These are phyloP conservation scores for Phocoena sinus DNA, from an alignment of 2,113 vertebrate genomes.

Conservation along the genomic window DNA sequence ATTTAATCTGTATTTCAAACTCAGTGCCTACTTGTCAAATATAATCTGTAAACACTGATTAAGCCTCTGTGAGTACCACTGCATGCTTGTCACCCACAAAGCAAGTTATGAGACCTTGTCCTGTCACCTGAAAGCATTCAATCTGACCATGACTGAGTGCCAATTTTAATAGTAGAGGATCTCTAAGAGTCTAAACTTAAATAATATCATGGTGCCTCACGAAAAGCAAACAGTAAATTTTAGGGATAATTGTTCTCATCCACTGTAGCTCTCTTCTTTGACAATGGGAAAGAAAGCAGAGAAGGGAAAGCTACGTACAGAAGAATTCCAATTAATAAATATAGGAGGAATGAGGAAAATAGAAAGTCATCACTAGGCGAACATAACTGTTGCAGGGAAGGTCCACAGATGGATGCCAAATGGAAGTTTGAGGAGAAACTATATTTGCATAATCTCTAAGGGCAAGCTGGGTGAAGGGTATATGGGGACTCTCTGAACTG, in stretches of 20 bases:
- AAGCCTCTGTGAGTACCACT: not conserved
- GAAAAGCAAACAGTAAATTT: not conserved
- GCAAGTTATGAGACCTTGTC: not conserved
- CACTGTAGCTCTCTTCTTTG: not conserved
- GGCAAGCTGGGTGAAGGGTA: not conserved
- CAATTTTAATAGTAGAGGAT: not conserved
- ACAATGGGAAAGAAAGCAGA: not conserved
- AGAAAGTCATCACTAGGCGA: not conserved
- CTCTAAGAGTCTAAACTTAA: not conserved
- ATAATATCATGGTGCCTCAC: not conserved
- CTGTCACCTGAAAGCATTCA: not conserved
- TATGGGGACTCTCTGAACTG: not conserved
- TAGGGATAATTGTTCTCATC: not conserved
- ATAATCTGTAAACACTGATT: conserved; percentile 46
- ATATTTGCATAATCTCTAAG: not conserved
- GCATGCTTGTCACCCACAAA: conserved; percentile 24
- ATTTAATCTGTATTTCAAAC: conserved; percentile 50
- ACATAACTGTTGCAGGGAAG: not conserved
- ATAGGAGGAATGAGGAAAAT: not conserved
- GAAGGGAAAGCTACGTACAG: not conserved
- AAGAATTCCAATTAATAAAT: not conserved
- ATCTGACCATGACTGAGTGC: not conserved
- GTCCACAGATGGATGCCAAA: not conserved
- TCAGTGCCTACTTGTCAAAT: conserved; percentile 33
- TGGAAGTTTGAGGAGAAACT: not conserved